Percentiles rank a stretch among this genome's conserved stretches.
Evolutionary conservation across 2,113 vertebrate species (phyloP).

Genomic region (Calonectris borealis): DNA sequence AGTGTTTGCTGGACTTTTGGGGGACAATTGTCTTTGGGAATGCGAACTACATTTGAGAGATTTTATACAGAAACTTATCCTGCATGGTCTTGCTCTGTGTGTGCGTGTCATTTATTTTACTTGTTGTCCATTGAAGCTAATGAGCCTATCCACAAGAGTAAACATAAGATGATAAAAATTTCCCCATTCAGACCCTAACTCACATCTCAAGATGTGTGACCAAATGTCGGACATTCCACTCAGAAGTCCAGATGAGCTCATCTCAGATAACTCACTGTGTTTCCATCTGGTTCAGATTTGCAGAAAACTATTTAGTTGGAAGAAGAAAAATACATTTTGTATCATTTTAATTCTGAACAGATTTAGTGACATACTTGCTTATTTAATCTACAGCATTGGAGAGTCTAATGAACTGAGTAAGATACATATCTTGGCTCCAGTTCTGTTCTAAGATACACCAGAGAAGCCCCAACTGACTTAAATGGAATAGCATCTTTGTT

Average conservation of each 20-base stretch:
- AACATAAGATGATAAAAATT: slow-evolving; percentile 42
- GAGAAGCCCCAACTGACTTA: slow-evolving; percentile 40
- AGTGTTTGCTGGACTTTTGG: not conserved
- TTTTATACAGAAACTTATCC: not conserved
- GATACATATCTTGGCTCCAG: slow-evolving; percentile 49
- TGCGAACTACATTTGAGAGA: not conserved
- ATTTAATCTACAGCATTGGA: slow-evolving; percentile 71
- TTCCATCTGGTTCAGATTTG: slow-evolving; percentile 78
- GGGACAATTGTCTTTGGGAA: not conserved
- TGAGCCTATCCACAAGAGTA: slow-evolving; percentile 31
- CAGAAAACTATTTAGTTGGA: slow-evolving; percentile 76
- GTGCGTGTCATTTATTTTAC: not conserved
- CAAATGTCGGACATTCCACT: slow-evolving; percentile 63
- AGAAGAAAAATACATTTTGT: slow-evolving; percentile 77
- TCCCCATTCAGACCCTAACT: slow-evolving; percentile 25
- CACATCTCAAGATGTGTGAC: slow-evolving; percentile 55
- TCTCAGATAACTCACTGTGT: slow-evolving; percentile 70
- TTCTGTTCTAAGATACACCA: slow-evolving; percentile 35
- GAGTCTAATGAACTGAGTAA: slow-evolving; percentile 72
- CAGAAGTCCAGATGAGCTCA: slow-evolving; percentile 75
- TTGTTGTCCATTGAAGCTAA: not conserved
- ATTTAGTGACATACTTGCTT: slow-evolving; percentile 75
- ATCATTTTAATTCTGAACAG: slow-evolving; percentile 80
- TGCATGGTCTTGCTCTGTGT: not conserved
- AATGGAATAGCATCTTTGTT: slow-evolving; percentile 38